Evolutionary conservation across 2,797 vertebrate species (phyloP), one percentile per base, ranked within the genome.

Genomic region (Pyrocephalus nanus): DNA sequence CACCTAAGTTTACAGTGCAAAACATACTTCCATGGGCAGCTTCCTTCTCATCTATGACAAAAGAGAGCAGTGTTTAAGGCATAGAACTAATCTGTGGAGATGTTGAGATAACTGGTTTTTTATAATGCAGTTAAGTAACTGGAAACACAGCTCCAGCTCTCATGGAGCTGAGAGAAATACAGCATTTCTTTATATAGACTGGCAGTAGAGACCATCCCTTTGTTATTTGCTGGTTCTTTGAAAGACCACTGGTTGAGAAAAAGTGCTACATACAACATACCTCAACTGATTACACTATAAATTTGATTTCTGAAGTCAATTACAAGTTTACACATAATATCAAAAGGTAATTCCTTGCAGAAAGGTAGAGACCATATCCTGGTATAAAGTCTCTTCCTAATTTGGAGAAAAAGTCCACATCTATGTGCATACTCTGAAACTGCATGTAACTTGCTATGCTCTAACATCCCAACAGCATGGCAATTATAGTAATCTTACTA

Each of bases 281-380:
- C 12, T 81, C 82, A 81, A 74, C 20, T 86, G 86, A 64, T 72
- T 47, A 86, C 15, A 57, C 38, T 16, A 45, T 23, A 61, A 42
- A 86, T 55, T 30, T 90, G 32, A 74, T 74, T 94, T 92, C 55
- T 87, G 32, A 88, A 93, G 53, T 61, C 48, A 93, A 53, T 78
- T 72, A 71, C 48, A 86, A 90, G 32, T 66, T 86, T 62, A 65
- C 25, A 65, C 5, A 11, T 62, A 71, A 74, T 12, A 78, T 7
- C 22, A 67, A 74, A 82, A 75, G 45, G 27, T 61, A 79, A 67
- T 61, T 61, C 55, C 53, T 65, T 65, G 32, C 12, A 86, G 91
- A 79, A 88, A 53, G 22, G 32, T 19, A 75, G 26, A 36, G 21
- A 55, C 18, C 11, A 16, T 43, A n/a, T 64, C 43, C 38, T 64